Evolutionary conservation across 2,113 vertebrate species (phyloP).

Genomic region (Hippocampus barbouri): DNA sequence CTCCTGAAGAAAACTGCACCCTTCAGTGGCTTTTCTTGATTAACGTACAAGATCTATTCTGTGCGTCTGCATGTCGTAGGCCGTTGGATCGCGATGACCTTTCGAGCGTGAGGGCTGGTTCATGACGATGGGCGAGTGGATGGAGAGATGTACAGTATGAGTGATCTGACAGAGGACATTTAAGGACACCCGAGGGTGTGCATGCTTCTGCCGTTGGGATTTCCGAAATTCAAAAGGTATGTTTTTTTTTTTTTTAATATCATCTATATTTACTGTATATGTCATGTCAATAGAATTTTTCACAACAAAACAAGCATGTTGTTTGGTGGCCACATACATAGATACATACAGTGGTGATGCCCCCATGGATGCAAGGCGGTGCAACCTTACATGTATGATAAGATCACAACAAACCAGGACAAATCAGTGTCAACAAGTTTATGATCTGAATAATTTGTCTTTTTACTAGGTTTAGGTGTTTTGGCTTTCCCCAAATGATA

Average conservation of each 20-base stretch:
- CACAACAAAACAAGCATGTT: slow-evolving; percentile 52
- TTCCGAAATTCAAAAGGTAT: slow-evolving; percentile 13
- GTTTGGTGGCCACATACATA: slow-evolving; percentile 72
- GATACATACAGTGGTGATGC: slow-evolving; percentile 80
- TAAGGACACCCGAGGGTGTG: slow-evolving; percentile 38
- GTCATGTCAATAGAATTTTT: slow-evolving; percentile 15
- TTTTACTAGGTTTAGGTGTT: background rate
- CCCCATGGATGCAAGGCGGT: slow-evolving; percentile 74
- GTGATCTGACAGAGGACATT: slow-evolving; percentile 54
- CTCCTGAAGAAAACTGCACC: background rate
- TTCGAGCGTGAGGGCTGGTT: slow-evolving; percentile 2
- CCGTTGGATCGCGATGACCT: background rate
- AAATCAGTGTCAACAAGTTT: slow-evolving; percentile 53
- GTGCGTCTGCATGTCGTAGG: slow-evolving; percentile 1
- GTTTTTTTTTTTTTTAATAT: slow-evolving; percentile 13
- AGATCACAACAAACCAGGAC: slow-evolving; percentile 59
- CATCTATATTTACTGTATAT: background rate
- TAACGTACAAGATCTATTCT: background rate
- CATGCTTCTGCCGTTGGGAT: slow-evolving; percentile 14
- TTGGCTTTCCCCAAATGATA: background rate
- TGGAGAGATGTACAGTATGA: slow-evolving; percentile 22
- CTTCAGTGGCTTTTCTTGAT: background rate
- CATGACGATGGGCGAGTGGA: slow-evolving; percentile 20
- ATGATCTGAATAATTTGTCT: slow-evolving; percentile 6
- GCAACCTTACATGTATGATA: slow-evolving; percentile 63